phyloP scores from a whole-genome alignment of 2,797 vertebrate genomes.

The Garrulus glandarius region DNA sequence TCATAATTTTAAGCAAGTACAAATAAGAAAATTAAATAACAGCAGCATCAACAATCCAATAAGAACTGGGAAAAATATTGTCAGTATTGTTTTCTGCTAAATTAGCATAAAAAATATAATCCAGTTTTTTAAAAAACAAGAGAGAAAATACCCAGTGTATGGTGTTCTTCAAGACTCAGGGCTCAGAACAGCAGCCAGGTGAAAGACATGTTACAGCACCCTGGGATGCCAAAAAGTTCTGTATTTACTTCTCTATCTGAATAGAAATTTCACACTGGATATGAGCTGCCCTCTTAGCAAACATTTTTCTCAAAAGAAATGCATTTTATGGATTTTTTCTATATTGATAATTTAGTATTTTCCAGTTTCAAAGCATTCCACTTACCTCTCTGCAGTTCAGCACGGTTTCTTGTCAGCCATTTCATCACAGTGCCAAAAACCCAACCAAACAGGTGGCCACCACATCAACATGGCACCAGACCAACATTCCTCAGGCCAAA shows the following conservation, averaged over 20 bases:
- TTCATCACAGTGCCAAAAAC: neutral
- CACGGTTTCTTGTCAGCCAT: neutral
- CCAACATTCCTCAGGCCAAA: neutral
- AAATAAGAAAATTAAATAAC: neutral
- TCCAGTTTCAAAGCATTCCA: neutral
- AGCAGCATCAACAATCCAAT: neutral
- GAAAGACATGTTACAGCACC: neutral
- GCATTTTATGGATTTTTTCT: neutral
- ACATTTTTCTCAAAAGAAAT: neutral
- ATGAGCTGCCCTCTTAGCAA: neutral
- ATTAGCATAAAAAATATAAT: neutral
- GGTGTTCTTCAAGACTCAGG: neutral
- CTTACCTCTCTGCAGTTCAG: neutral
- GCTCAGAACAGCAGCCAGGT: neutral
- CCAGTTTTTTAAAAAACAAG: neutral
- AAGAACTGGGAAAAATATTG: neutral
- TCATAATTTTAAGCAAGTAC: neutral
- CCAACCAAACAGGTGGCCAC: neutral
- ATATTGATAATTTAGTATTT: neutral
- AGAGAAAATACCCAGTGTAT: neutral
- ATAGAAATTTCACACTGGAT: neutral
- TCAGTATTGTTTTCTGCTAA: neutral
- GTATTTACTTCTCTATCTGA: neutral
- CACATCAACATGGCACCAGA: neutral
- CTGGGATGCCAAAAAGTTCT: neutral